Evolutionary conservation across 2,888 invertebrate genomes (phyloP).

Genomic region (Enoplolaimus lenunculus): DNA sequence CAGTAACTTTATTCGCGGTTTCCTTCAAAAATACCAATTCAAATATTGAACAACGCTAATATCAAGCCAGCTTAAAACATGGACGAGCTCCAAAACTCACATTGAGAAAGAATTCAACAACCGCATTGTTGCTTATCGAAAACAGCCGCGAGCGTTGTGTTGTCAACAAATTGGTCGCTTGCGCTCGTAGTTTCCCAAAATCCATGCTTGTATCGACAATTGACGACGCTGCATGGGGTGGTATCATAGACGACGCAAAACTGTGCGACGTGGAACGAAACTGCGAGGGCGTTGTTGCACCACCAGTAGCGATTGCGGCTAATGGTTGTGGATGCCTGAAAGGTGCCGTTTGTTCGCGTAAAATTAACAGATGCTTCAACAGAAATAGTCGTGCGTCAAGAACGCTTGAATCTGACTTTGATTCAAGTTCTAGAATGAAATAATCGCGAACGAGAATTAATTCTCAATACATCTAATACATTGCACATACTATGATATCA

Average conservation of each 20-base stretch:
- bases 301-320: not conserved
- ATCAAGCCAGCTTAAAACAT: too few relatives aligned
- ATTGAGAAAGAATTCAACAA: constrained; percentile 63
- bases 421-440: too few relatives aligned
- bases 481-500: too few relatives aligned
- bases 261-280: constrained; percentile 62
- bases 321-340: constrained; percentile 57
- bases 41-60: too few relatives aligned
- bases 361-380: constrained; percentile 86
- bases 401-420: too few relatives aligned
- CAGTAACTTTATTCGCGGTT: too few relatives aligned
- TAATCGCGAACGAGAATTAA: too few relatives aligned
- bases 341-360: constrained; percentile 92
- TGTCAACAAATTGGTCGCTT: constrained; percentile 43
- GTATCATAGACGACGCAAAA: too few relatives aligned
- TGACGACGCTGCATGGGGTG: too few relatives aligned
- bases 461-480: too few relatives aligned
- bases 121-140: constrained; percentile 69
- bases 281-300: constrained; percentile 14
- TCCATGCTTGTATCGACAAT: not conserved
- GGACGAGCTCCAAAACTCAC: too few relatives aligned
- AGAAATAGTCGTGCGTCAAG: constrained; percentile 92
- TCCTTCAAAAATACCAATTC: too few relatives aligned
- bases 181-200: constrained; percentile 46
- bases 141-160: constrained; percentile 68